Conservation (phyloP, 92 coral and sea anemone genomes). For the Bergia sp. region DNA sequence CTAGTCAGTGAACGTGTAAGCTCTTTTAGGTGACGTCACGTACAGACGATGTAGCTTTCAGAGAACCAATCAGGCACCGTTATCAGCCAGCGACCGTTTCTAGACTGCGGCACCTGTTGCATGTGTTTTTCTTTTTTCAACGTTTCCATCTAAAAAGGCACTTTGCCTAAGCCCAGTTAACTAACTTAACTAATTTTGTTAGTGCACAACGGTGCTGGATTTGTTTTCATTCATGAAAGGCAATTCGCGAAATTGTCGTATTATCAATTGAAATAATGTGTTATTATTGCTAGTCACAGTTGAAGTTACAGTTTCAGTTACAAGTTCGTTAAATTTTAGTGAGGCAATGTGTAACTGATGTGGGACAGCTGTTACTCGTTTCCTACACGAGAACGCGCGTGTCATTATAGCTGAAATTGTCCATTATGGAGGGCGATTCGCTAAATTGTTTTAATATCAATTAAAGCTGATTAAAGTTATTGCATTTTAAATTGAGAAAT, state of each 20-base stretch:
- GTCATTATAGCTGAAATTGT: background rate
- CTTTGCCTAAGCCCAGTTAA: background rate
- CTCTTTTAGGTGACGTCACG: background rate
- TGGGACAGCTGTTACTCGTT: background rate
- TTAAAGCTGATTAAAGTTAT: background rate
- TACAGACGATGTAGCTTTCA: constrained; percentile 13
- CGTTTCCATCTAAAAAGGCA: background rate
- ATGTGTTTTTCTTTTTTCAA: background rate
- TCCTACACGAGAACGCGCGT: constrained; percentile 6
- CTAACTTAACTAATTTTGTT: constrained; percentile 9
- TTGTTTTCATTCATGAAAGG: background rate
- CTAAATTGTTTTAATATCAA: background rate
- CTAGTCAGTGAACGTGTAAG: background rate
- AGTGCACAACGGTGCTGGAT: background rate
- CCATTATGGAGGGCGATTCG: background rate
- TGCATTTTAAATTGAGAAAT: too few species aligned
- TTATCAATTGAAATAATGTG: background rate
- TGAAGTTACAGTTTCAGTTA: background rate
- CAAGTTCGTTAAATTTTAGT: background rate
- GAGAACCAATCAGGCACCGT: constrained; percentile 7
- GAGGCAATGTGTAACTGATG: too few species aligned
- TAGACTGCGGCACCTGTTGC: constrained; percentile 5
- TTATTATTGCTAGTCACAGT: background rate
- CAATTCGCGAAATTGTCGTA: background rate
- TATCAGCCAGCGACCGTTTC: background rate